A percentile compares a stretch with the other conserved stretches of the same genome.
Conservation (phyloP, 2,797 vertebrate species). For the Trachurus trachurus region DNA sequence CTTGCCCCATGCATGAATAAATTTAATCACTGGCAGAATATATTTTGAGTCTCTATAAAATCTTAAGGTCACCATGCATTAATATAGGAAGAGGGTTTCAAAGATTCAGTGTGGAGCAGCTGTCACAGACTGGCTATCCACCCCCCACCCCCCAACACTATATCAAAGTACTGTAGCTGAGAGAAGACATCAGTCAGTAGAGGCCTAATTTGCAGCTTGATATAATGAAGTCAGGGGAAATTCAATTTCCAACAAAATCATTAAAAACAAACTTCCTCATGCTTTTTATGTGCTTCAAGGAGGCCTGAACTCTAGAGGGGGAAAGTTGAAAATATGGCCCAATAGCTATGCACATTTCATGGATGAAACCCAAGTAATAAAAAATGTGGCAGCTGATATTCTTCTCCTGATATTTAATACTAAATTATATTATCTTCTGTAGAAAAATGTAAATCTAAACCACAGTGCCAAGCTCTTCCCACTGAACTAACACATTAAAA, state of each 20-base stretch:
- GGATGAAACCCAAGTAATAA: constrained; percentile 16
- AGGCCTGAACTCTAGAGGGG: constrained; percentile 13
- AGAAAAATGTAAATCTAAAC: not conserved
- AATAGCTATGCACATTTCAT: constrained; percentile 14
- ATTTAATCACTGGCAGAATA: not conserved
- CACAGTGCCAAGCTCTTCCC: not conserved
- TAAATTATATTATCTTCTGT: not conserved
- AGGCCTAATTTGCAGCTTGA: constrained; percentile 57
- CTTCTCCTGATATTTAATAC: not conserved
- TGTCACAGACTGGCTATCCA: constrained; percentile 36
- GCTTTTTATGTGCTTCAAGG: constrained; percentile 29
- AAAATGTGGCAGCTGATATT: not conserved
- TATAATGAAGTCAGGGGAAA: constrained; percentile 48
- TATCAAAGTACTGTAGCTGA: constrained; percentile 59
- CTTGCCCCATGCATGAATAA: not conserved
- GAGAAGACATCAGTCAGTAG: constrained; percentile 51
- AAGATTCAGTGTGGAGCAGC: constrained; percentile 38
- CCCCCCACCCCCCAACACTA: constrained; percentile 5
- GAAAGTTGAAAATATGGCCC: constrained; percentile 19
- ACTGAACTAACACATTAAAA: not conserved
- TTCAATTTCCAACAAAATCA: constrained; percentile 49
- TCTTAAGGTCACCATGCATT: constrained; percentile 18
- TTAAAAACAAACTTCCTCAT: constrained; percentile 61
- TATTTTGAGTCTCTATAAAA: constrained; percentile 4
- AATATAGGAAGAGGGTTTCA: constrained; percentile 26